Evolutionary conservation across 2,797 vertebrate species (phyloP), one percentile per base, ranked within the genome.

Genomic region (Pelobates cultripes): DNA sequence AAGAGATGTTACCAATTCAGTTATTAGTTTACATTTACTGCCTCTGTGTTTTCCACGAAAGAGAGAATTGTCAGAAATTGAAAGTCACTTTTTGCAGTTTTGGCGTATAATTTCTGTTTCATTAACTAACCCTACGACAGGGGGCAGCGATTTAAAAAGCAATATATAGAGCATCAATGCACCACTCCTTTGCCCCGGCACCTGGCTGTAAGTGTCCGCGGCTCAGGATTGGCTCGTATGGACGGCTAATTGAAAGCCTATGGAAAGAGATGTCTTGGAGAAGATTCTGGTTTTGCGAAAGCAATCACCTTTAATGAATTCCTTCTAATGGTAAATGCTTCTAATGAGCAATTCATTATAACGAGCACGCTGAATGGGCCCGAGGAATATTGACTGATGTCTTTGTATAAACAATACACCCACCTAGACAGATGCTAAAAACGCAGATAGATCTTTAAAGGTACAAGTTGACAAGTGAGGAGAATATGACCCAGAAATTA

Each of bases 301-400:
- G 28, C 66, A 60, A 60, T 60, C 57, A 61, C 72, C 66, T 70
- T 63, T 70, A 76, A 76, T 64, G 73, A 71, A 47, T 70, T 55
- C 43, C 63, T 66, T 71, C 28, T 68, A 51, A 14, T 13, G 28
- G 13, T 75, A 76, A 81, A 44, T 14, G 42, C 73, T 44, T 71
- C 63, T 81, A 77, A 77, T 72, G 13, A 73, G 73, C 67, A 64
- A 81, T 81, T 81, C 68, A 77, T 81, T 76, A 77, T 10, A 7
- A 57, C 5, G 41, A 4, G 8, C 68, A 3, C 42, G 53, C n/a
- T 17, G 57, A 75, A 75, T 41, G 53, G 70, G 74, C 15, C 73
- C 42, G 55, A 53, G 47, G 70, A 81, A 81, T 81, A 77, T 66
- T 81, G 80, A 76, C 64, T 76, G 80, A 72, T 77, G 80, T 70